Evolutionary conservation across 2,888 invertebrate genomes (phyloP).

Genomic region (Trachelus tabidus): DNA sequence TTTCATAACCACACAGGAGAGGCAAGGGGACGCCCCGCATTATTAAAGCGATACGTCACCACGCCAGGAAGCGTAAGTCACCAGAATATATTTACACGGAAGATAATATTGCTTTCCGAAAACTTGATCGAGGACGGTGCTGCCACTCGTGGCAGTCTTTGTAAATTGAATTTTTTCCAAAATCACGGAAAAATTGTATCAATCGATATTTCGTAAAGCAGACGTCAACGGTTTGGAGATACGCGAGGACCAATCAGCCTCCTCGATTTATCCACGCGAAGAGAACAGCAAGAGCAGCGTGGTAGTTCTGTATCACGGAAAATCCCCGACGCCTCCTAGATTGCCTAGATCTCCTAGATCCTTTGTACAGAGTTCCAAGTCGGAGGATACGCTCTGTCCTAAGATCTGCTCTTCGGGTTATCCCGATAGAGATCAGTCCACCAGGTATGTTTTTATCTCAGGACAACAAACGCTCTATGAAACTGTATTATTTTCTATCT

Average conservation of each 20-base stretch:
- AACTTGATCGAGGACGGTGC: too few species aligned
- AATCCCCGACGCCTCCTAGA: conserved; percentile 21
- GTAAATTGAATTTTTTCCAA: too few species aligned
- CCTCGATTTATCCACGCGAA: conserved; percentile 23
- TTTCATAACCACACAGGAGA: conserved; percentile 20
- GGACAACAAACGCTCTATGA: not conserved
- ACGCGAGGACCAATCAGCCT: conserved; percentile 18
- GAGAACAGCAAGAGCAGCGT: conserved; percentile 55
- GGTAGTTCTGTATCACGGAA: conserved; percentile 51
- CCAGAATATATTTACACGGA: not conserved
- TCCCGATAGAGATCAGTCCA: not conserved
- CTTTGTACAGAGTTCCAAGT: conserved; percentile 35
- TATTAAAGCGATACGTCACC: conserved; percentile 44
- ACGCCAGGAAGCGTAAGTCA: conserved; percentile 42
- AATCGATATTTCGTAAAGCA: conserved; percentile 5
- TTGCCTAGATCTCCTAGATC: conserved; percentile 26
- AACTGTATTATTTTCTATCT: not conserved
- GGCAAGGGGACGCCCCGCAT: conserved; percentile 48
- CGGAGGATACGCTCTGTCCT: conserved; percentile 35
- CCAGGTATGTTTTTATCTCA: not conserved
- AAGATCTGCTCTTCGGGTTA: conserved; percentile 20
- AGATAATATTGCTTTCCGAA: not conserved
- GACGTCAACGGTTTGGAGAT: not conserved
- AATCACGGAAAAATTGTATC: not conserved
- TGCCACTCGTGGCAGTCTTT: too few species aligned